phyloP scores from a whole-genome alignment of 2,797 vertebrate genomes.

The Malacoraja senta region DNA sequence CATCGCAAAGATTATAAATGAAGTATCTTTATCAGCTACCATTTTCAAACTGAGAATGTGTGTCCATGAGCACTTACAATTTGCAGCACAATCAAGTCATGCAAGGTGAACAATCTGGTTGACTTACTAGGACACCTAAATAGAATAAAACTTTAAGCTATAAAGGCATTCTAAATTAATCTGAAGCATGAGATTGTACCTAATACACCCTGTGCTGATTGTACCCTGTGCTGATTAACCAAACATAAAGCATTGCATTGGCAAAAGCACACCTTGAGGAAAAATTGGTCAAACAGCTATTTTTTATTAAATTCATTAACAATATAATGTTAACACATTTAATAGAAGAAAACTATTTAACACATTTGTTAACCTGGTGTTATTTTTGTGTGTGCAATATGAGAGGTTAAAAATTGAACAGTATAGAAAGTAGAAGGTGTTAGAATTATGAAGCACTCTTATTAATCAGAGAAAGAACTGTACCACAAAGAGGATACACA shows the following conservation, averaged over 20 bases:
- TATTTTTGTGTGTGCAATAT: background rate
- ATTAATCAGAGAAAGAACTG: background rate
- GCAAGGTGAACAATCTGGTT: background rate
- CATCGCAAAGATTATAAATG: background rate
- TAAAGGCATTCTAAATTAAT: background rate
- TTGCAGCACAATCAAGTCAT: background rate
- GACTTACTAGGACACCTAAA: background rate
- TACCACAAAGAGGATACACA: background rate
- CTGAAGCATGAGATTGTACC: background rate
- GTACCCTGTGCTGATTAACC: background rate
- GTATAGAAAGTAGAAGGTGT: background rate
- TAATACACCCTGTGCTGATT: background rate
- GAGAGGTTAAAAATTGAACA: background rate
- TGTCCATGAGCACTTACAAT: background rate
- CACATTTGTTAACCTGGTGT: background rate
- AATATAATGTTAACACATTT: no score
- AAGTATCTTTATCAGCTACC: background rate
- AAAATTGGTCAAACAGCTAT: background rate
- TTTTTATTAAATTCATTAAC: background rate
- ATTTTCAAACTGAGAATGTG: background rate
- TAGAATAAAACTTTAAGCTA: background rate
- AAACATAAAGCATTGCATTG: background rate
- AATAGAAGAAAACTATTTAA: no score
- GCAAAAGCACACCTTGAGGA: background rate
- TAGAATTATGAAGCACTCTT: background rate